Conservation (phyloP, 1,140 invertebrate species). For the Pinna nobilis region DNA sequence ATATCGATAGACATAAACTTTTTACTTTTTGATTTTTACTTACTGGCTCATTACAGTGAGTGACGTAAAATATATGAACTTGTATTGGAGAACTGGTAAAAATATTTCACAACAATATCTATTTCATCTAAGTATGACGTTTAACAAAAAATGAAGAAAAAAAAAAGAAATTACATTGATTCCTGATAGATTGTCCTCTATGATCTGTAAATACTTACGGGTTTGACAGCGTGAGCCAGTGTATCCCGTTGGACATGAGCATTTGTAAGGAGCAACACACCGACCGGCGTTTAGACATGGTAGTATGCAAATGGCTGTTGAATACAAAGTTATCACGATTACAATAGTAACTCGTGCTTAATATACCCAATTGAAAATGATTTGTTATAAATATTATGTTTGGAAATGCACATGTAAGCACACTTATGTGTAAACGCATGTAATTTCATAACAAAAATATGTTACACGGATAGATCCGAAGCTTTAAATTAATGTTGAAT, state of each 20-base stretch:
- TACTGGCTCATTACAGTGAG: too few relatives aligned
- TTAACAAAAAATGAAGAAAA: background rate
- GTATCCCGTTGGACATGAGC: constrained; percentile 70
- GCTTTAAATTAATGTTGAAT: background rate
- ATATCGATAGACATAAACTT: too few relatives aligned
- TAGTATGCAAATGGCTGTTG: constrained; percentile 61
- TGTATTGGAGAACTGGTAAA: too few relatives aligned
- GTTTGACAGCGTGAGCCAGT: constrained; percentile 68
- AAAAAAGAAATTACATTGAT: background rate
- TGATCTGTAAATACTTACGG: constrained; percentile 43
- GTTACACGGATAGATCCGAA: background rate
- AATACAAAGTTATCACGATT: background rate
- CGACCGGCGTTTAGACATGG: constrained; percentile 73
- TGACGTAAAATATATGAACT: too few relatives aligned
- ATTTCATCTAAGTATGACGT: too few relatives aligned
- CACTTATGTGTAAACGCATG: too few relatives aligned
- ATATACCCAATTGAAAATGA: background rate
- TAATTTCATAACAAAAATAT: too few relatives aligned
- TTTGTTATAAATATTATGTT: background rate
- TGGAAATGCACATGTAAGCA: too few relatives aligned
- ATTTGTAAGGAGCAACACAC: constrained; percentile 71
- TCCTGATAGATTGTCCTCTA: background rate
- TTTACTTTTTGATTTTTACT: too few relatives aligned
- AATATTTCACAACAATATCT: too few relatives aligned
- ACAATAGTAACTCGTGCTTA: background rate